Evolutionary conservation across 2,888 invertebrate species (phyloP).

Genomic region (Tetramorium bicarinatum): DNA sequence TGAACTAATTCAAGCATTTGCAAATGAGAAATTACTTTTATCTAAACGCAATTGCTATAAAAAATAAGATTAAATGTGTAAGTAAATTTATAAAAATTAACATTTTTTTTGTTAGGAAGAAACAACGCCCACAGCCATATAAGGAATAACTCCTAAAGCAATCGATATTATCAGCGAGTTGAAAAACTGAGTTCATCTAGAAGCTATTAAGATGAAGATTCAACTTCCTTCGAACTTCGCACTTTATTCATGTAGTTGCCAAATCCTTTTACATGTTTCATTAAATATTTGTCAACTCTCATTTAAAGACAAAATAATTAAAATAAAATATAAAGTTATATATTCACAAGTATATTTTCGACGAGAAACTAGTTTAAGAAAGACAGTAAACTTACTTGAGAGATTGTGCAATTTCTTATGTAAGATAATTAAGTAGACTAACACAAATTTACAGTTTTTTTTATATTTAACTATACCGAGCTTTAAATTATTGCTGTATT

Average conservation of each 20-base stretch:
- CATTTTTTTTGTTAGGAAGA: slow-evolving; percentile 72
- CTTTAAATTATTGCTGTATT: slow-evolving; percentile 31
- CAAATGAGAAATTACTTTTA: not conserved
- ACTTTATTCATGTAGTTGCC: not conserved
- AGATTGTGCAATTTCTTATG: slow-evolving; percentile 1
- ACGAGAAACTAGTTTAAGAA: slow-evolving; percentile 1
- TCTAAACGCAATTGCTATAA: not conserved
- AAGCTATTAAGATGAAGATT: not conserved
- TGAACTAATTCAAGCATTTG: not conserved
- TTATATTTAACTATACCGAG: slow-evolving; percentile 3
- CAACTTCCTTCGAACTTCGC: not conserved
- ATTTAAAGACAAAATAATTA: not conserved
- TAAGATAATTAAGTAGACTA: not conserved
- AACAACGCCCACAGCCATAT: slow-evolving; percentile 70
- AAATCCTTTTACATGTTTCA: not conserved
- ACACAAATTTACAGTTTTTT: slow-evolving; percentile 1
- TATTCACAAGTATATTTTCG: not conserved
- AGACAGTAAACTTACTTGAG: not conserved
- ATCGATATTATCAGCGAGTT: slow-evolving; percentile 2
- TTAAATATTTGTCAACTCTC: not conserved
- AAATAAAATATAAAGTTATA: not conserved
- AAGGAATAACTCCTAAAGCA: slow-evolving; percentile 69
- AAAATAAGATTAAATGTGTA: not conserved
- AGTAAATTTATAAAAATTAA: slow-evolving; percentile 1
- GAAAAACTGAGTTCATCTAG: not conserved